phyloP scores from a whole-genome alignment of 2,888 invertebrate genomes.

The Tortrix viridana region DNA sequence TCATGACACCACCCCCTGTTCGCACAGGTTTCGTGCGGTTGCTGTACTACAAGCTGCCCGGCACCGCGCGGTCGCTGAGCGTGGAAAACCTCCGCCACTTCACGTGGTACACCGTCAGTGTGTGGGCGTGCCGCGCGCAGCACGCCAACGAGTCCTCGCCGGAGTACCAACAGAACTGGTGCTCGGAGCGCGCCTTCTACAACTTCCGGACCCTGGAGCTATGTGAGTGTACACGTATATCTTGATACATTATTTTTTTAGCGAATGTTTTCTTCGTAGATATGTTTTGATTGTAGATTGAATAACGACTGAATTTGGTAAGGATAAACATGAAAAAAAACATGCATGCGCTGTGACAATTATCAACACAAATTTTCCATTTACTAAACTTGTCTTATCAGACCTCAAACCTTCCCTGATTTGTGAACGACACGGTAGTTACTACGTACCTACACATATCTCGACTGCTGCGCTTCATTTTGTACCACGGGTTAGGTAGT shows the following conservation, averaged over 20 bases:
- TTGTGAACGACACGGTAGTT: too few species aligned
- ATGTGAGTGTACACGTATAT: slow-evolving; percentile 51
- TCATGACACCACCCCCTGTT: neutral
- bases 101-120: slow-evolving; percentile 89
- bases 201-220: slow-evolving; percentile 69
- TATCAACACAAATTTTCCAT: too few species aligned
- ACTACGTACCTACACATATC: too few species aligned
- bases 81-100: slow-evolving; percentile 88
- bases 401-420: too few species aligned
- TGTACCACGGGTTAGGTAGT: too few species aligned
- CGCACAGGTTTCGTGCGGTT: slow-evolving; percentile 64
- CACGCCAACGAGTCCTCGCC: slow-evolving; percentile 80
- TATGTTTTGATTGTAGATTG: too few species aligned
- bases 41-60: slow-evolving; percentile 76
- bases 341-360: too few species aligned
- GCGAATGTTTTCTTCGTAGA: neutral
- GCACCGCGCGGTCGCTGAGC: slow-evolving; percentile 65
- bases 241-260: neutral
- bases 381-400: too few species aligned
- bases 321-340: too few species aligned
- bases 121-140: slow-evolving; percentile 90
- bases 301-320: too few species aligned
- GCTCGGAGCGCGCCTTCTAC: slow-evolving; percentile 73
- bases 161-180: slow-evolving; percentile 69
- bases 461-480: too few species aligned